These are phyloP conservation scores for Aurelia sp. DNA, from an alignment of 30 jellyfish, hydroid and myxozoan genomes.

Conservation along the genomic window DNA sequence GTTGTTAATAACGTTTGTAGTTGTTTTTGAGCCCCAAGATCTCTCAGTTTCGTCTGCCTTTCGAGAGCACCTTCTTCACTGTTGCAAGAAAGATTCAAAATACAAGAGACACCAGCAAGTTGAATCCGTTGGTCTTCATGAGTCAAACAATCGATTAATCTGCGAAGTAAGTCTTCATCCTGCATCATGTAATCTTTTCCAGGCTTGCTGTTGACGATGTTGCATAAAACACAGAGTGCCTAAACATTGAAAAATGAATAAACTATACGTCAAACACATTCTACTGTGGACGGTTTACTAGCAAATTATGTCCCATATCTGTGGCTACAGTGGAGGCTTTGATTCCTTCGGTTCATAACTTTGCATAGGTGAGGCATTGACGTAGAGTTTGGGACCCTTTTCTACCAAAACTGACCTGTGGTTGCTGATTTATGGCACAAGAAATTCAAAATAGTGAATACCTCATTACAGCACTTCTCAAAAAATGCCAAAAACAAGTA, in stretches of 20 bases:
- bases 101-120: constrained; percentile 84
- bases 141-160: constrained; percentile 42
- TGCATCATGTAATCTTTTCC: constrained; percentile 66
- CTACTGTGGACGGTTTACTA: too few relatives aligned
- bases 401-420: too few relatives aligned
- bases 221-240: constrained; percentile 87
- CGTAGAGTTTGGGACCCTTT: too few relatives aligned
- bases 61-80: constrained; percentile 72
- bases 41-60: constrained; percentile 72
- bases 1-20: constrained; percentile 77
- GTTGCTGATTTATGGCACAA: too few relatives aligned
- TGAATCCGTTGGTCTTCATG: constrained; percentile 63
- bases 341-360: too few relatives aligned
- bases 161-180: constrained; percentile 49
- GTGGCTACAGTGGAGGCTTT: too few relatives aligned
- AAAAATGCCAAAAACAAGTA: too few relatives aligned
- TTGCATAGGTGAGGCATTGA: too few relatives aligned
- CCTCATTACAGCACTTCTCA: too few relatives aligned
- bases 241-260: constrained; percentile 8
- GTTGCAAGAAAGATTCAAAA: constrained; percentile 56
- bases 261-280: neutral
- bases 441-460: too few relatives aligned
- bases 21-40: constrained; percentile 87
- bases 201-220: constrained; percentile 59
- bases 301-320: too few relatives aligned